phyloP scores from a whole-genome alignment of 2,797 vertebrate genomes.

The Siniperca obscura region DNA sequence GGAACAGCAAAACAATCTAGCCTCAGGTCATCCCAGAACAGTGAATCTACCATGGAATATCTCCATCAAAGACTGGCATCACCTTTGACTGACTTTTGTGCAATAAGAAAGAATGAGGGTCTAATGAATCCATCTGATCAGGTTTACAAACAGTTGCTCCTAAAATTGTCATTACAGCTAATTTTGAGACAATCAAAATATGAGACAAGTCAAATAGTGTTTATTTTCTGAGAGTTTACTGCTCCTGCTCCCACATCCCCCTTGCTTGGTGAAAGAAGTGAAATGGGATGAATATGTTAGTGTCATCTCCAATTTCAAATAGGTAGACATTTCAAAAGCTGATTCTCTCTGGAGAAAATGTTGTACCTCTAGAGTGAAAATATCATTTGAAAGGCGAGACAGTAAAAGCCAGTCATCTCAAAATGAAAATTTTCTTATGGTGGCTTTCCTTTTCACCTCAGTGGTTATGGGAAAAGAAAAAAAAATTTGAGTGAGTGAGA shows the following conservation, averaged over 20 bases:
- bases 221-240: slow-evolving; percentile 55
- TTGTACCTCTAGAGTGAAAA: slow-evolving; percentile 78
- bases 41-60: slow-evolving; percentile 35
- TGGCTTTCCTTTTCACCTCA: slow-evolving; percentile 80
- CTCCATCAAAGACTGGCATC: slow-evolving; percentile 35
- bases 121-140: slow-evolving; percentile 49
- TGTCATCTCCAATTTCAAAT: slow-evolving; percentile 84
- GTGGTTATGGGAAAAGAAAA: slow-evolving; percentile 55
- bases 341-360: slow-evolving; percentile 81
- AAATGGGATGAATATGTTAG: slow-evolving; percentile 81
- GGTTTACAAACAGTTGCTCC: slow-evolving; percentile 27
- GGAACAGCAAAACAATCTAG: slow-evolving; percentile 52
- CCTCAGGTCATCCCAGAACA: slow-evolving; percentile 57
- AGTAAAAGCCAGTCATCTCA: slow-evolving; percentile 79
- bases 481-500: slow-evolving; percentile 34
- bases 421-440: slow-evolving; percentile 79
- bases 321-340: slow-evolving; percentile 82
- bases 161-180: slow-evolving; percentile 44
- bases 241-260: slow-evolving; percentile 40
- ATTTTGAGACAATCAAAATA: slow-evolving; percentile 61
- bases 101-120: slow-evolving; percentile 17
- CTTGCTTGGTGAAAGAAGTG: slow-evolving; percentile 67
- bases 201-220: slow-evolving; percentile 55
- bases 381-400: slow-evolving; percentile 81
- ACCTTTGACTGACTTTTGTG: slow-evolving; percentile 42